These are phyloP conservation scores for Schrankia costaestrigalis DNA, from an alignment of 2,888 invertebrate genomes.

Conservation along the genomic window DNA sequence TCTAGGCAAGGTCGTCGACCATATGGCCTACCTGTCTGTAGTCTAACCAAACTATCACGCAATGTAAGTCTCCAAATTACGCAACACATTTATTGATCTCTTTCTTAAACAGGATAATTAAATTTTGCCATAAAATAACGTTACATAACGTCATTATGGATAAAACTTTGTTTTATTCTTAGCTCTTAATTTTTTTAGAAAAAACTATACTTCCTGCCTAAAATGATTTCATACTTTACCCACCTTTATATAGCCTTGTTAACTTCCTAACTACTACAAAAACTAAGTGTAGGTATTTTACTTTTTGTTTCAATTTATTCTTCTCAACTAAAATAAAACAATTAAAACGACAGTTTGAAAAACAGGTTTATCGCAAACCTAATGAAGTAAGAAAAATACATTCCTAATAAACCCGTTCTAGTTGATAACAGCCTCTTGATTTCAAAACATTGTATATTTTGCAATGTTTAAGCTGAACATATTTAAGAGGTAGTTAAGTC, in stretches of 20 bases:
- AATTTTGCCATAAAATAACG: constrained; percentile 16
- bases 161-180: too few species aligned
- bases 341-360: too few species aligned
- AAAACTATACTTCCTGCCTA: constrained; percentile 36
- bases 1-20: constrained; percentile 64
- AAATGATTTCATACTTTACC: constrained; percentile 49
- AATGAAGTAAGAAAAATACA: too few species aligned
- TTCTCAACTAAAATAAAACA: too few species aligned
- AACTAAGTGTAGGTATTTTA: too few species aligned
- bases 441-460: too few species aligned
- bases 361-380: too few species aligned
- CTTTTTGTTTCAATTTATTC: too few species aligned
- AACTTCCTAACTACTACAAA: constrained; percentile 43
- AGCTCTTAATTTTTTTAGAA: constrained; percentile 10
- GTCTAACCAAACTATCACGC: constrained; percentile 31
- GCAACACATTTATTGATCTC: constrained; percentile 34
- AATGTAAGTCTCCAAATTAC: constrained; percentile 41
- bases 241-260: constrained; percentile 31
- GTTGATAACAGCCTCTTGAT: too few species aligned
- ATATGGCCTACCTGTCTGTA: constrained; percentile 59
- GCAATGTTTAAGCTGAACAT: too few species aligned
- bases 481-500: constrained; percentile 11
- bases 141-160: constrained; percentile 2
- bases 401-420: too few species aligned
- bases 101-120: constrained; percentile 28